Percentiles rank a stretch among this genome's conserved stretches.
Evolutionary conservation across 2,797 vertebrate species (phyloP).

Genomic region (Cercopithecus petaurista): DNA sequence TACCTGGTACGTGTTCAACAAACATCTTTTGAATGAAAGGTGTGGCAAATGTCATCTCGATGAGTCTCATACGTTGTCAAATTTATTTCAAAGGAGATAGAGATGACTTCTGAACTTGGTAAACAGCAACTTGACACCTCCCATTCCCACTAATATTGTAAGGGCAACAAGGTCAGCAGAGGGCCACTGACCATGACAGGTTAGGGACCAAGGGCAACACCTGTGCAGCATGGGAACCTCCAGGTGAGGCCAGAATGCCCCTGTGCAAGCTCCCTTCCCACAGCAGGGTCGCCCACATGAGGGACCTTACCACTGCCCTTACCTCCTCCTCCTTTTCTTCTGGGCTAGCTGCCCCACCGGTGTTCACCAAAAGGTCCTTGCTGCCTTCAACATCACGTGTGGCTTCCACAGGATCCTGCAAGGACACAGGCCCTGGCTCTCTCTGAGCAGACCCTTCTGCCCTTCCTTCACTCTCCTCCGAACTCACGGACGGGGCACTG

Average conservation of each 20-base stretch:
- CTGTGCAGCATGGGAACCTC: conserved; percentile 48
- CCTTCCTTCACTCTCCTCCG: conserved; percentile 83
- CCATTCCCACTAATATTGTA: background rate
- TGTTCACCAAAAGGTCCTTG: conserved; percentile 82
- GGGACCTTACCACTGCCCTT: conserved; percentile 73
- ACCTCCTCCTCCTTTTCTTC: conserved; percentile 87
- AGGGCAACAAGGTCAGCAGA: accelerated
- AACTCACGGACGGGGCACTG: conserved; percentile 85
- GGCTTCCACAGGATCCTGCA: conserved; percentile 73
- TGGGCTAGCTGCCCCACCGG: conserved; percentile 63
- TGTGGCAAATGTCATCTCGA: background rate
- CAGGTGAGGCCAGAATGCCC: background rate
- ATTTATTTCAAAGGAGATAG: background rate
- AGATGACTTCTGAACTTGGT: background rate
- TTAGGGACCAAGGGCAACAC: background rate
- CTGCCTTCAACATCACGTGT: conserved; percentile 77
- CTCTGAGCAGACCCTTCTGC: conserved; percentile 70
- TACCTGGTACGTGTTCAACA: background rate
- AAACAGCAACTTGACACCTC: background rate
- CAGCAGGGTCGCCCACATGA: background rate
- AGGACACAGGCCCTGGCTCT: conserved; percentile 77
- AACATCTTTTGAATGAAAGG: background rate
- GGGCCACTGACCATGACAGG: background rate
- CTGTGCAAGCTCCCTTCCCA: accelerated
- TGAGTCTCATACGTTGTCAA: background rate